Conservation (phyloP, 2,888 invertebrate genomes). For the Drosophila gaucha region DNA sequence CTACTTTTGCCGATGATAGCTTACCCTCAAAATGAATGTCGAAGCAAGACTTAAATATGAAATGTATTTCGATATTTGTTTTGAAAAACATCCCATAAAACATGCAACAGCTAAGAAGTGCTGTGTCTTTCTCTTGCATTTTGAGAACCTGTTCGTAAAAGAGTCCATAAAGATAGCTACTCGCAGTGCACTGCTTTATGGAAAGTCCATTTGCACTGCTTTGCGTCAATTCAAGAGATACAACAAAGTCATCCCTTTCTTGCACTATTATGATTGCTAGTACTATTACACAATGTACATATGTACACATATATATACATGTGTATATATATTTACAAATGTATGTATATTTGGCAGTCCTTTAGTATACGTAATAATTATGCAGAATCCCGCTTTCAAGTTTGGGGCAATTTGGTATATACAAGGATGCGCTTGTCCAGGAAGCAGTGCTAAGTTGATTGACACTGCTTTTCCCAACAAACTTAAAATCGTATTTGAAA, state of each 20-base stretch:
- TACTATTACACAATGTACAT: no score
- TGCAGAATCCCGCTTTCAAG: not conserved
- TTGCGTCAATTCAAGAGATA: not conserved
- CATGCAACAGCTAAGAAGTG: no score
- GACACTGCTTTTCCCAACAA: not conserved
- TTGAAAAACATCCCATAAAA: no score
- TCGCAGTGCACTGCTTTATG: not conserved
- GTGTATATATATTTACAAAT: no score
- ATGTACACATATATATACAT: no score
- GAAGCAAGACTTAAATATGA: not conserved
- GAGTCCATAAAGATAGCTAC: not conserved
- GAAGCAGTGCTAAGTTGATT: slow-evolving; percentile 4
- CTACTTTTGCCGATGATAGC: not conserved
- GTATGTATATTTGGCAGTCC: no score
- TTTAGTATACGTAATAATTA: not conserved
- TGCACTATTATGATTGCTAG: no score
- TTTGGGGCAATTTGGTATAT: not conserved
- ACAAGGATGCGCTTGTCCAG: not conserved
- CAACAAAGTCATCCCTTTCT: no score
- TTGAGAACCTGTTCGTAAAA: no score
- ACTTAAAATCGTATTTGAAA: slow-evolving; percentile 3
- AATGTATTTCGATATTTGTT: not conserved
- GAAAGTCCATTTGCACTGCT: not conserved
- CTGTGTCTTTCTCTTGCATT: no score
- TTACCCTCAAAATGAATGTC: not conserved